A percentile compares a stretch with the other conserved stretches of the same genome.
Conservation (phyloP, 2,113 vertebrate species). For the Microcebus ravelobensis region DNA sequence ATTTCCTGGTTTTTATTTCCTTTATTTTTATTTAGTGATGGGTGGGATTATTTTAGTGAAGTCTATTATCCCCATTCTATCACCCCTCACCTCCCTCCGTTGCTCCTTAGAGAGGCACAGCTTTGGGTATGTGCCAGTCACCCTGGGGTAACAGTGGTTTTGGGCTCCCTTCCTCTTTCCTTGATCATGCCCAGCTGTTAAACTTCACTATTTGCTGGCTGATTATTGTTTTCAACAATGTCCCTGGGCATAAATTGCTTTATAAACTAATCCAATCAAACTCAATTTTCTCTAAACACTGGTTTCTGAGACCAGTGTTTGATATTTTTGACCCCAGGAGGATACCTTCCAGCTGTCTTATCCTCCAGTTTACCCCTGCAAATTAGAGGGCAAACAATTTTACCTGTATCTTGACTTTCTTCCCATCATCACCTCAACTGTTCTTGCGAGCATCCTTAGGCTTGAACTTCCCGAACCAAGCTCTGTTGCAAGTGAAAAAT, state of each 20-base stretch:
- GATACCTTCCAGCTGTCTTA: not conserved
- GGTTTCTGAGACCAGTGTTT: not conserved
- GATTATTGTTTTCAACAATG: not conserved
- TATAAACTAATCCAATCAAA: not conserved
- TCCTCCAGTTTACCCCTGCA: not conserved
- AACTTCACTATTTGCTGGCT: too few relatives aligned
- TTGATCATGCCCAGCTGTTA: not conserved
- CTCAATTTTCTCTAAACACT: not conserved
- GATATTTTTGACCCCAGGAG: not conserved
- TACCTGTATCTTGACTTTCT: not conserved
- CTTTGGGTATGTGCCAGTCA: not conserved
- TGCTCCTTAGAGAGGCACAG: not conserved
- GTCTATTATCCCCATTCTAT: too few relatives aligned
- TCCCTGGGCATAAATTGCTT: not conserved
- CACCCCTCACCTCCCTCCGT: too few relatives aligned
- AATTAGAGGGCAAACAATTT: not conserved
- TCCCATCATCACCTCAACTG: not conserved
- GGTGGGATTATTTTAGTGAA: not conserved
- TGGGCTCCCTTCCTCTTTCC: not conserved
- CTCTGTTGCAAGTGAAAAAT: not conserved
- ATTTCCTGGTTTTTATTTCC: not conserved
- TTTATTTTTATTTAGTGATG: not conserved
- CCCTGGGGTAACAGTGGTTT: not conserved
- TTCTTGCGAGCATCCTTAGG: not conserved
- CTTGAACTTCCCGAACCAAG: not conserved